These are phyloP conservation scores for Eristalis arbustorum DNA, from an alignment of 2,888 invertebrate genomes.

Conservation along the genomic window DNA sequence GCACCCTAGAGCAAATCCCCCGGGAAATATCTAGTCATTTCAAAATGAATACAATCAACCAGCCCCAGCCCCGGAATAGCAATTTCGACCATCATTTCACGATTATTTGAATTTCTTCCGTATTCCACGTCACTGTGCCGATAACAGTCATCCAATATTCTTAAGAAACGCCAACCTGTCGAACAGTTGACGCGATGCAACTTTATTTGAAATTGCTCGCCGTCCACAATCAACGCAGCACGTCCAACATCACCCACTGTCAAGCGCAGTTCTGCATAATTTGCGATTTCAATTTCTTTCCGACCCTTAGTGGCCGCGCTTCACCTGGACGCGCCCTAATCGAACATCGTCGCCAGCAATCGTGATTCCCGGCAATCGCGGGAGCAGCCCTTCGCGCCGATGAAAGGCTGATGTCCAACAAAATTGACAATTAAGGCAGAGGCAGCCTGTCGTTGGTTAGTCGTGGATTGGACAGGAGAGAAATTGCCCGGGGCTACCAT, in stretches of 20 bases:
- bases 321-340: neutral
- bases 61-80: too few relatives aligned
- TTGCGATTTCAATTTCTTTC: neutral
- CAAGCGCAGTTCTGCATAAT: neutral
- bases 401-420: neutral
- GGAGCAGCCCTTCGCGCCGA: neutral
- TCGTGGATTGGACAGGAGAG: neutral
- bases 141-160: too few relatives aligned
- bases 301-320: neutral
- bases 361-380: neutral
- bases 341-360: neutral
- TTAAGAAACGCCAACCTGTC: neutral
- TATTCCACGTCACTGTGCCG: too few relatives aligned
- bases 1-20: too few relatives aligned
- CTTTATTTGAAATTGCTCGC: neutral
- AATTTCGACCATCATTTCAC: too few relatives aligned
- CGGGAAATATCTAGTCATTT: too few relatives aligned
- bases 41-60: too few relatives aligned
- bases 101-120: too few relatives aligned
- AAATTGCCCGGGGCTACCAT: neutral
- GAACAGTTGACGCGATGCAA: neutral
- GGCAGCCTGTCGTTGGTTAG: neutral
- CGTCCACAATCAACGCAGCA: neutral
- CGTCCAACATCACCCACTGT: neutral
- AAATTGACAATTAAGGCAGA: neutral